These are phyloP conservation scores for Clivina fossor DNA, from an alignment of 2,888 invertebrate genomes.

Conservation along the genomic window DNA sequence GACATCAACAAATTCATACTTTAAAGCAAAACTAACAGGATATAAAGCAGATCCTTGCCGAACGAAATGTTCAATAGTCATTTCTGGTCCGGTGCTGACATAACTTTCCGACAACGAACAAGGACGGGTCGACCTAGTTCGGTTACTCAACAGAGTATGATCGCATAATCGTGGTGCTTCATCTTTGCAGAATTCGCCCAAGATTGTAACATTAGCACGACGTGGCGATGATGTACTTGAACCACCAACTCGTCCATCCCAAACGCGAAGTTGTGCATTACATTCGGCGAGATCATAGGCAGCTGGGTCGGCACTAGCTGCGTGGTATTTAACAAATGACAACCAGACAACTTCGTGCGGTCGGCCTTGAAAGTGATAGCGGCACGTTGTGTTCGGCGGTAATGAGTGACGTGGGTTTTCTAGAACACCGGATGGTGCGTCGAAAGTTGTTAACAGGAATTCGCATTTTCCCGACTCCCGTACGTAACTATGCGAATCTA, in stretches of 20 bases:
- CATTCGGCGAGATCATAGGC: constrained; percentile 71
- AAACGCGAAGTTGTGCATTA: constrained; percentile 72
- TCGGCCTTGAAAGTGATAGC: constrained; percentile 76
- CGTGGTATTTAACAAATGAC: constrained; percentile 81
- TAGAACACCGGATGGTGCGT: constrained; percentile 70
- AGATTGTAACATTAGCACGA: constrained; percentile 56
- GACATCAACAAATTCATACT: constrained; percentile 81
- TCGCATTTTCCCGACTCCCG: constrained; percentile 74
- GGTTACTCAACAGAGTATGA: constrained; percentile 71
- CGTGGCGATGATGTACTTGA: constrained; percentile 41
- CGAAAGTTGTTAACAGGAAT: constrained; percentile 74
- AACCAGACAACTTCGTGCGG: constrained; percentile 80
- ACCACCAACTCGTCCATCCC: constrained; percentile 65
- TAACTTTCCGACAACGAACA: constrained; percentile 75
- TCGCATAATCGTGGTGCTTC: constrained; percentile 75
- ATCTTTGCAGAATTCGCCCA: constrained; percentile 77
- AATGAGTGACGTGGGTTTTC: constrained; percentile 77
- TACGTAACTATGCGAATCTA: constrained; percentile 74
- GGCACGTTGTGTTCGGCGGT: constrained; percentile 80
- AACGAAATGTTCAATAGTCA: constrained; percentile 74
- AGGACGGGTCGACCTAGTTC: constrained; percentile 70
- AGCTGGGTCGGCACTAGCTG: constrained; percentile 66
- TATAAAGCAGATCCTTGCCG: constrained; percentile 78
- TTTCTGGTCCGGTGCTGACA: constrained; percentile 72
- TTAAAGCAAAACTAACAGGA: constrained; percentile 74